A percentile compares a stretch with the other conserved stretches of the same genome.
These are phyloP conservation scores for Crotalus tigris DNA, from an alignment of 2,113 vertebrate genomes.

Conservation along the genomic window DNA sequence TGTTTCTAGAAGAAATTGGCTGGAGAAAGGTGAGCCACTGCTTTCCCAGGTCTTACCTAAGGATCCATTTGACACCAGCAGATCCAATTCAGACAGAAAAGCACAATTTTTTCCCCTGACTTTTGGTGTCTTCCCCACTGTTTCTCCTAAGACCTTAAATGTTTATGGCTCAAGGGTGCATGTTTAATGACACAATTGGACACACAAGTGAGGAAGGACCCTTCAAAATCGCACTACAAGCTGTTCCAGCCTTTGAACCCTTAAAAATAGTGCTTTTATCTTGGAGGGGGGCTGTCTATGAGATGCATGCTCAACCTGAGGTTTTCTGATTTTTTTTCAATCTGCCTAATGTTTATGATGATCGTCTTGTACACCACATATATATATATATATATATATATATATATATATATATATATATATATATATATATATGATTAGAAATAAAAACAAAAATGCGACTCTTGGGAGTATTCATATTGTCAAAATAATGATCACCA, in stretches of 20 bases:
- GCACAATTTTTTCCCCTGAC: background rate
- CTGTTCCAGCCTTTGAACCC: background rate
- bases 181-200: constrained; percentile 8
- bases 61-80: background rate
- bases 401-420: fast-evolving
- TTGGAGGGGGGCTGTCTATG: background rate
- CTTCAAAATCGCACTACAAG: background rate
- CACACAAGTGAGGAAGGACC: background rate
- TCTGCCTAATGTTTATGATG: background rate
- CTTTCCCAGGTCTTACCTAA: background rate
- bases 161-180: background rate
- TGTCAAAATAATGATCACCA: too few species aligned
- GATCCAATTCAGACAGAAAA: background rate
- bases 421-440: too few species aligned
- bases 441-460: too few species aligned
- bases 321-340: background rate
- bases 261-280: background rate
- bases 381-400: too few species aligned
- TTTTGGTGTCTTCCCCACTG: background rate
- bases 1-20: background rate
- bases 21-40: background rate
- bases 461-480: too few species aligned
- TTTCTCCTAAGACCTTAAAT: background rate
- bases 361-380: background rate
- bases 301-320: background rate